These are phyloP conservation scores for Noctua comes DNA, from an alignment of 2,888 invertebrate genomes.

Conservation along the genomic window DNA sequence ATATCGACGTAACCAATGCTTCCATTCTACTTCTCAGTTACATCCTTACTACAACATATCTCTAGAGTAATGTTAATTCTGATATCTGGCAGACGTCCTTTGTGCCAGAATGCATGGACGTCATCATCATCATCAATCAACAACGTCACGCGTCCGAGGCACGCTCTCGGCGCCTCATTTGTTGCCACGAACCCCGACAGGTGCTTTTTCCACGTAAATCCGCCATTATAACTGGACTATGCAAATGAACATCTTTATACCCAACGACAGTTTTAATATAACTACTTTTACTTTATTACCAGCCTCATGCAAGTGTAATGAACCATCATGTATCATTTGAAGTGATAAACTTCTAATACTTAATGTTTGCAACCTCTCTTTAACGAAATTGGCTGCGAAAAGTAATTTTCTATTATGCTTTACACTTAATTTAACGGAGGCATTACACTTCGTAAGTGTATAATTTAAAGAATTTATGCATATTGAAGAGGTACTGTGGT, in stretches of 20 bases:
- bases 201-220: conserved; percentile 64
- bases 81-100: conserved; percentile 68
- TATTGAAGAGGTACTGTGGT: conserved; percentile 10
- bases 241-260: conserved; percentile 59
- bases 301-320: conserved; percentile 46
- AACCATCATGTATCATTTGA: conserved; percentile 40
- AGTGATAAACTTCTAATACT: conserved; percentile 44
- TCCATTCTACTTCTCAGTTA: neutral
- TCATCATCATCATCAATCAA: conserved; percentile 86
- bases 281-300: conserved; percentile 34
- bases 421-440: conserved; percentile 24
- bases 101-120: conserved; percentile 54
- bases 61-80: conserved; percentile 38
- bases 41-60: conserved; percentile 6
- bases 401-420: conserved; percentile 46
- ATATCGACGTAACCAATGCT: neutral
- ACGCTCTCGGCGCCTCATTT: conserved; percentile 76
- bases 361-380: conserved; percentile 30
- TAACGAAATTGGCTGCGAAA: conserved; percentile 47
- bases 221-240: conserved; percentile 64
- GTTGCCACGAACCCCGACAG: conserved; percentile 65
- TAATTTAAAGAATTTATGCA: conserved; percentile 37
- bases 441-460: conserved; percentile 17
- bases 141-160: conserved; percentile 70
- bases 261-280: conserved; percentile 55